phyloP scores from a whole-genome alignment of 2,113 vertebrate genomes.

The Notothenia rossii region DNA sequence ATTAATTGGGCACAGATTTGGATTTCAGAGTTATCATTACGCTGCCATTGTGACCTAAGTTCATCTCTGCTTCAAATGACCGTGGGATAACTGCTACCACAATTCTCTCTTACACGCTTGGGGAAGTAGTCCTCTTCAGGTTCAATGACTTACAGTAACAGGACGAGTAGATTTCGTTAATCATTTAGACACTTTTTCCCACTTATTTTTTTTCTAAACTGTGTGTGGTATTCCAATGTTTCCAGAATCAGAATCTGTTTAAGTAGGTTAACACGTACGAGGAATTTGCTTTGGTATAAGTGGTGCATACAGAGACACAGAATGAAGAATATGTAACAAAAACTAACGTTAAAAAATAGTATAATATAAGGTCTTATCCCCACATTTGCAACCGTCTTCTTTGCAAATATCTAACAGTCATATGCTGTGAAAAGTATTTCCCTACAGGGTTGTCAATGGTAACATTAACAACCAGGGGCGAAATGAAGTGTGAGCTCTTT shows the following conservation, averaged over 20 bases:
- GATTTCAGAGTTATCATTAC: slow-evolving; percentile 54
- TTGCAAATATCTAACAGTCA: slow-evolving; percentile 18
- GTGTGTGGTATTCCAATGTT: not conserved
- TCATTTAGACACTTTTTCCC: not conserved
- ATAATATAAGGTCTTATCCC: not conserved
- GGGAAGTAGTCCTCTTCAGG: not conserved
- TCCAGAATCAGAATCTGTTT: not conserved
- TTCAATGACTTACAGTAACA: slow-evolving; percentile 6
- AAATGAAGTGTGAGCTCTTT: slow-evolving; percentile 35
- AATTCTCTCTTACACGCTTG: slow-evolving; percentile 25
- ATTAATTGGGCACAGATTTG: slow-evolving; percentile 22
- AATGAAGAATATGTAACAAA: too few relatives aligned
- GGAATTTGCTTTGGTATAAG: too few relatives aligned
- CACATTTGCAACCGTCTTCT: not conserved
- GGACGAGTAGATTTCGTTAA: not conserved
- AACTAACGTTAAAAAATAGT: too few relatives aligned
- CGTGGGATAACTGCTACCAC: slow-evolving; percentile 54
- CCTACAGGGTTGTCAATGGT: slow-evolving; percentile 9
- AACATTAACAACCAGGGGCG: slow-evolving; percentile 19
- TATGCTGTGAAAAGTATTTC: slow-evolving; percentile 22
- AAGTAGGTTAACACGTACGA: too few relatives aligned
- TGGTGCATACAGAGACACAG: too few relatives aligned
- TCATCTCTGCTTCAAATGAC: slow-evolving; percentile 61
- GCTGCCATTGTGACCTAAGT: slow-evolving; percentile 48
- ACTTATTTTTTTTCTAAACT: not conserved